Base-by-base conservation (phyloP, 2,888 invertebrate species). In the Chamaedrilus cognettii region DNA sequence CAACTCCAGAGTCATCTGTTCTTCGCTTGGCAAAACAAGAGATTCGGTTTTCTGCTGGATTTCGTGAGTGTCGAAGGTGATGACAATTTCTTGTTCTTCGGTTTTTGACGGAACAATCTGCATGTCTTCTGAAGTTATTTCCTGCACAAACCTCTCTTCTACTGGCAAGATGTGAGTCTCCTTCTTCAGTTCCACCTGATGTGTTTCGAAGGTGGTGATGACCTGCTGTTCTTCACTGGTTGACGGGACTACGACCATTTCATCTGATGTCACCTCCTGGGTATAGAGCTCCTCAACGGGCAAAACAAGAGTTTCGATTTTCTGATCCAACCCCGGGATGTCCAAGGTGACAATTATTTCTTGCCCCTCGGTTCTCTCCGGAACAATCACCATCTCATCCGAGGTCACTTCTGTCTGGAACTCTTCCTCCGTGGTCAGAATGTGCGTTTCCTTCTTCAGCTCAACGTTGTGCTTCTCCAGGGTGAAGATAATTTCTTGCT, bases 1-100 rank as follows among this genome's bases (percentile, higher is more conserved):
- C 26, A 26, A 33, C 42, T 60, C 60, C 28, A 60, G 30, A 2
- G 28, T 26, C 3, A 35, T 52, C 30, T 49, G 26, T 63, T 65
- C 65, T 49, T 65, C 60, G 1, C 49, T 33, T 31, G 33, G 51
- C 5, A 26, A 42, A 15, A 63, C 65, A 15, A 55, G 61, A 15
- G 23, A 63, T 7, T 34, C 35, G 1, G 28, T 34, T 60, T 60
- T 65, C 23, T 62, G 61, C 5, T 32, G 33, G 15, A 56, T 31
- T 1, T 33, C 31, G 26, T 26, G 64, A 7, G n/a, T 32, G 19
- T n/a, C 3, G 32, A 64, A 30, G 2, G 55, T 34, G 34, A 59
- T 26, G 11, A 49, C 49, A 7, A 65, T 59, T 23, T 65, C 42
- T 31, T 59, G 59, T 26, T 59, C 59, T n/a, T 42, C 49, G 2